Base-by-base conservation (phyloP, 1,140 invertebrate species). In the Drosophila rufa region DNA sequence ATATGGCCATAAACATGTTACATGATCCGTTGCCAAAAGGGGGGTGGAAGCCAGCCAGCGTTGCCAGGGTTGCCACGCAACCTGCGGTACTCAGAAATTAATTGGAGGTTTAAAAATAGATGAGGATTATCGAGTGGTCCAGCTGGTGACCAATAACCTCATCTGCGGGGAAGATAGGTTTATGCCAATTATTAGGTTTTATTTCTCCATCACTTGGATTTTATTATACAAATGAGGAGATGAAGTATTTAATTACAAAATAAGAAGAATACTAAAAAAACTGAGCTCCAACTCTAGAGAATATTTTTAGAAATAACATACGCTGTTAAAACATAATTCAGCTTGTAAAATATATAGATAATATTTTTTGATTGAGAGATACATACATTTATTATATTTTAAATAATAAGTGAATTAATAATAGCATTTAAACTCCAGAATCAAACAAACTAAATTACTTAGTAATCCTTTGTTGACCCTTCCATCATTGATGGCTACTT, bases 1-100 rank as follows among this genome's bases (percentile, higher is more conserved):
- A 53, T 64, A 43, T 69, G 55, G 71, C 48, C 75, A 77, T 77
- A 77, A 77, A 77, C 75, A 69, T 61, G 75, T 61, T 56, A 77
- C 74, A 68, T 68, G 55, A 77, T 70, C 60, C 53, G 25, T 27
- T 51, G 47, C 19, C 55, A 40, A 51, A 45, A 15, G 40, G 36
- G 48, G 3, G 19, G 27, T 38, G 17, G 22, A 22, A 9, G 30
- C 40, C 33, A 36, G 27, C 36, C 33, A 36, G 40, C 40, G 27
- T 33, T 33, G 55, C 55, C 40, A 59, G 69, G 22, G 51, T 58
- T 70, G 45, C 43, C 64, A 46, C 6, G 64, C 43, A 38, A 48
- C 56, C 46, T 17, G 30, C 15, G 22, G 25, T 15, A 46, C 57
- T 64, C 30, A 12, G 4, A 45, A 38, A 55, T 55, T 67, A 70